Base-by-base conservation (phyloP, 1,140 invertebrate genomes). In the Thereuonema tuberculata region DNA sequence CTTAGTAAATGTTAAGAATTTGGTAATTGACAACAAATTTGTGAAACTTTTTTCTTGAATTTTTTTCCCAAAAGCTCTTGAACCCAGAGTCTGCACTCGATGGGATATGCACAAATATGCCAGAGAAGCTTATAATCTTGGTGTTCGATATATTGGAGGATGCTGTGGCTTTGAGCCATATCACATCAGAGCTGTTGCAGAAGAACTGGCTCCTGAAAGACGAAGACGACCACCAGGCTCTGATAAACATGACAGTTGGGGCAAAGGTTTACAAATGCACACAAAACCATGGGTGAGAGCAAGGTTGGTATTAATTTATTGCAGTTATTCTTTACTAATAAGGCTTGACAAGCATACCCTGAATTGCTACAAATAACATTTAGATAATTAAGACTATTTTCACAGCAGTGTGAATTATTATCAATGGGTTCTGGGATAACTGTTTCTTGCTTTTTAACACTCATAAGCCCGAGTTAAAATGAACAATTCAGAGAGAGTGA, bases 101-200 rank as follows among this genome's bases (percentile, higher is more conserved):
- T 75, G 70, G 69, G 74, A 75, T 57, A 73, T 76, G 64, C 74
- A 75, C 21, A 61, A 63, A 20, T 75, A 70, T 59, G 74, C 74
- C 0, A 52, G 74, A 1, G 63, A 72, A 28, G 74, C 74, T 1
- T 75, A 72, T 54, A 67, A 75, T 17, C 61, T 74, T 3, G 74
- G 74, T 2, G 67, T 75, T 1, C 66, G 74, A 1, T 75, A 73
- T 63, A 75, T 75, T 53, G 70, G 70, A 12, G 70, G 70, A 14
- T 71, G 70, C 31, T 71, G 70, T 55, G 71, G 74, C 12, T 71
- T 75, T 31, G 73, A 75, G 58, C 65, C 74, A 0, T 75, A 76
- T 57, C 74, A 75, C 62, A 74, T 75, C 24, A 59, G 73, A 50
- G 73, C 74, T 12, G 60, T 76, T 29, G 64, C 71, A 17, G 73